Conservation (phyloP, 2,113 vertebrate genomes). For the Chaenocephalus aceratus region DNA sequence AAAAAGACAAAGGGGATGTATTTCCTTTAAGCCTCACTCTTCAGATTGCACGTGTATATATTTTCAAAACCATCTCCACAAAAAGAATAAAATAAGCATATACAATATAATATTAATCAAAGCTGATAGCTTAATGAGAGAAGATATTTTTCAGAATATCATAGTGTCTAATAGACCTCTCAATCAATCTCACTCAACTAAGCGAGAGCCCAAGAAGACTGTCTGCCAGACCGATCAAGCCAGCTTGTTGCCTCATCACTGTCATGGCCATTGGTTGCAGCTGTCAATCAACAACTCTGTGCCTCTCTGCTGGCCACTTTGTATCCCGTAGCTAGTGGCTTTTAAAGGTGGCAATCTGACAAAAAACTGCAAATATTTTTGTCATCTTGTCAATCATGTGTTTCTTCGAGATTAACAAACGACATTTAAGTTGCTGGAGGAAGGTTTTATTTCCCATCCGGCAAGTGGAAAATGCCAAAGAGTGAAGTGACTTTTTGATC, state of each 20-base stretch:
- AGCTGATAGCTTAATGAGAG: slow-evolving; percentile 8
- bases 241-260: slow-evolving; percentile 41
- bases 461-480: slow-evolving; percentile 41
- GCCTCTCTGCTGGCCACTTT: slow-evolving; percentile 13
- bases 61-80: neutral
- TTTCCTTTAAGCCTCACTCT: neutral
- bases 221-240: slow-evolving; percentile 28
- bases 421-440: slow-evolving; percentile 50
- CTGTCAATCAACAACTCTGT: slow-evolving; percentile 57
- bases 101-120: neutral
- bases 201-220: neutral
- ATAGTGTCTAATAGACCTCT: slow-evolving; percentile 18
- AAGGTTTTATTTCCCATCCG: slow-evolving; percentile 31
- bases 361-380: slow-evolving; percentile 26
- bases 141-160: neutral
- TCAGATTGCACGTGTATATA: neutral
- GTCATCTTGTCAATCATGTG: slow-evolving; percentile 34
- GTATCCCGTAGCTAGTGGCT: slow-evolving; percentile 11
- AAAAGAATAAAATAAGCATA: neutral
- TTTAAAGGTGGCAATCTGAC: slow-evolving; percentile 28
- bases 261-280: slow-evolving; percentile 48
- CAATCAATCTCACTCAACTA: slow-evolving; percentile 11
- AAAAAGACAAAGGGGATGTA: neutral
- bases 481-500: slow-evolving; percentile 59
- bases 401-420: slow-evolving; percentile 32